These are phyloP conservation scores for Proterorhinus semilunaris DNA, from an alignment of 2,113 vertebrate species.

Conservation along the genomic window DNA sequence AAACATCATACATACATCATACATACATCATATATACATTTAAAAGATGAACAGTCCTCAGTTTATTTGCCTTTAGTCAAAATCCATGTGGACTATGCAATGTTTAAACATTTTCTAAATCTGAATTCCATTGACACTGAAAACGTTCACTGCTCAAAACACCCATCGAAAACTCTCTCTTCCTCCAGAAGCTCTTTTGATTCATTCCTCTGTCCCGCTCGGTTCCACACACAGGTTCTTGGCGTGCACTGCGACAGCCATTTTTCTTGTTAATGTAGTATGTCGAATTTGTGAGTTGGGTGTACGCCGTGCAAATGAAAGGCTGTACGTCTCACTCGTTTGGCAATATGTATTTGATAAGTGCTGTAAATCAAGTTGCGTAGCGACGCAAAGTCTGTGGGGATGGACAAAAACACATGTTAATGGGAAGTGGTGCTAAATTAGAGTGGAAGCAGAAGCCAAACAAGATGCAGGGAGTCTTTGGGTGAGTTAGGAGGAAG, in stretches of 20 bases:
- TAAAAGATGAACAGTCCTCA: no score
- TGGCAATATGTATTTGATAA: slow-evolving; percentile 84
- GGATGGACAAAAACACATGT: slow-evolving; percentile 68
- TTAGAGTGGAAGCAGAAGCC: slow-evolving; percentile 50
- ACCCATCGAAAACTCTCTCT: slow-evolving; percentile 17
- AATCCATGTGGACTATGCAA: no score
- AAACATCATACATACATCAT: no score
- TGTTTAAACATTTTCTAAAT: no score
- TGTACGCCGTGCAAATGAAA: slow-evolving; percentile 76
- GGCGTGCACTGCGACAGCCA: slow-evolving; percentile 68
- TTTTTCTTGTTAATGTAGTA: slow-evolving; percentile 82
- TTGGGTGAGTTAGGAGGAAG: not conserved
- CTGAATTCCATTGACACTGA: no score
- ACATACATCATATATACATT: no score
- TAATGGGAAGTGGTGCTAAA: slow-evolving; percentile 73
- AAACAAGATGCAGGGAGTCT: not conserved
- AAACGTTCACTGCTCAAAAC: no score
- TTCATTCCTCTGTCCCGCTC: slow-evolving; percentile 34
- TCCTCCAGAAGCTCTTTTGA: slow-evolving; percentile 31
- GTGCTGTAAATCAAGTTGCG: slow-evolving; percentile 78
- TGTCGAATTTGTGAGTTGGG: slow-evolving; percentile 78
- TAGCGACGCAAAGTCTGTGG: slow-evolving; percentile 58
- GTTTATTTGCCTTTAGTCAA: no score
- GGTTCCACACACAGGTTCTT: slow-evolving; percentile 41
- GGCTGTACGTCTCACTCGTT: slow-evolving; percentile 83